Base-by-base conservation (phyloP, 2,113 vertebrate species). In the Ictalurus punctatus region DNA sequence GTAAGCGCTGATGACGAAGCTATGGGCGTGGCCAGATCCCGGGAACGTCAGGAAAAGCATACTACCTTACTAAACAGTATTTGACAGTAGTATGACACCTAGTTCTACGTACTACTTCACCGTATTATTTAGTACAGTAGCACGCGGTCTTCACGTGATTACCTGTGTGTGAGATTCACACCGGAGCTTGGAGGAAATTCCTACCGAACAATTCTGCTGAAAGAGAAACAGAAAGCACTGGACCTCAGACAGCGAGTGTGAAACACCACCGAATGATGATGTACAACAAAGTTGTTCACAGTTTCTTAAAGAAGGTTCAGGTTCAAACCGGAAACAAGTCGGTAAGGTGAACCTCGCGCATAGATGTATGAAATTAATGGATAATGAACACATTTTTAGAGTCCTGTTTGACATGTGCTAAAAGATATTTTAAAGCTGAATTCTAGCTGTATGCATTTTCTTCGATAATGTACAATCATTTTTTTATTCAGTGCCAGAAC, bases 201-300 rank as follows among this genome's bases (percentile, higher is more conserved):
- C 30, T 83, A 34, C 19, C 19, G 8, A 58, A 58, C n/a, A 59
- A 9, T 34, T 83, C 10, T 30, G 4, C 5, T 5, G 71, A 86
- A 86, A 76, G 27, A 59, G 69, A 86, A 86, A 86, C 71, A 56
- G 69, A 86, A 86, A 86, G 58, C 21, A 6, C 59, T 25, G 30
- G 23, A 86, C 4, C 19, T 86, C 21, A 48, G 5, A 74, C 44
- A 76, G n/a, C 2, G 17, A 76, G 27, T 56, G 86, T 25, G 61
- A 69, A 87, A 80, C 56, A 65, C 13, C 73, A 82, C 2, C 30
- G 54, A 34, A 61, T 61, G 34, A 83, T 25, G n/a, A n/a, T 81
- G 27, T 14, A 74, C 67, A 71, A 14, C 27, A 48, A 48, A 48
- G 2, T 25, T 1, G 10, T 4, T 78, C 27, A 8, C 23, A 78